Evolutionary conservation across 1,140 invertebrate genomes (phyloP), one percentile per base, ranked within the genome.

Genomic region (Platorchestia sp.): DNA sequence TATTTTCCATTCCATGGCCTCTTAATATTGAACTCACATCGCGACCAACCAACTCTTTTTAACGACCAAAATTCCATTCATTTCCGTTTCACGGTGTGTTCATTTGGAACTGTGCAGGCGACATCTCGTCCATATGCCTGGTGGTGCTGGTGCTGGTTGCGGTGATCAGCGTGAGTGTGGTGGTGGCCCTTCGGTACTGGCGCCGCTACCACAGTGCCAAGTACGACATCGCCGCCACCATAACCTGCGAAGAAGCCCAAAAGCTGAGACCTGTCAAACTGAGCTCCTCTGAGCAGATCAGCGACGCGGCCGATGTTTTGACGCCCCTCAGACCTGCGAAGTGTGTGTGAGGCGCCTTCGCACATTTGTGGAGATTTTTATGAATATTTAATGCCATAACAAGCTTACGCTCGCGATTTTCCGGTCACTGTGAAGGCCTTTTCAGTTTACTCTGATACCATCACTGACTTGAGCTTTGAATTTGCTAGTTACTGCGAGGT

Each of bases 191-290:
- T 6, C 44, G 91, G 7, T 93, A 93, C 91, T 93, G 91, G 91
- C 91, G 91, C 45, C 44, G 91, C 7, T 93, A 93, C 91, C 91
- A 93, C 91, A 93, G 91, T 44, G 91, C 91, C n/a, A 93, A 93
- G 91, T 93, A 93, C 91, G 91, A 93, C 91, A 93, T 93, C 40
- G 91, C 91, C 6, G 91, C 91, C 6, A 93, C 91, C 91, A 93
- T 44, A 44, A 93, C 45, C 6, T 93, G 91, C 40, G 91, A 93
- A 40, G 91, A 93, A 44, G 91, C 91, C 6, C 91, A 93, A 44
- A 93, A 93, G 40, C 91, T 93, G 40, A 42, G 91, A 44, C 91
- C 91, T 10, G 91, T 93, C 91, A 93, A 93, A 40, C 91, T 93
- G 0, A 45, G 45, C 36, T 93, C 91, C 6, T 93, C 43, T 27